Evolutionary conservation across 2,113 vertebrate species (phyloP).

Genomic region (Lepidothrix coronata): DNA sequence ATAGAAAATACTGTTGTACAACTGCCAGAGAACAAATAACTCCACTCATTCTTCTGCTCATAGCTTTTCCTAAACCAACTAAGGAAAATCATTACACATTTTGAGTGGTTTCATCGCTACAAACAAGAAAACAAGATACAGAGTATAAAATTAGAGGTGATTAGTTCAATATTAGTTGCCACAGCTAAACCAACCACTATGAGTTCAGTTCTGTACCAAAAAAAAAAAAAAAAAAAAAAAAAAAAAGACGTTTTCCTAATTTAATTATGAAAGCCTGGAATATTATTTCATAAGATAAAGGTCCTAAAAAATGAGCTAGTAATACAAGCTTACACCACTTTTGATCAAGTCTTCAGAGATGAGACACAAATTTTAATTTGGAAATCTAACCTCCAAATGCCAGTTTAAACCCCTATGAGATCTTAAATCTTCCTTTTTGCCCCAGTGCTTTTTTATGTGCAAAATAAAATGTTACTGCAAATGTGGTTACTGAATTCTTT

Average conservation of each 20-base stretch:
- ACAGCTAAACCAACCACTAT: background rate
- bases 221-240: background rate
- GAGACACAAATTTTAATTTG: background rate
- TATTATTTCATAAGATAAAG: background rate
- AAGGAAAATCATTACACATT: background rate
- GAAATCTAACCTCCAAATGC: background rate
- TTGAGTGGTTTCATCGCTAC: background rate
- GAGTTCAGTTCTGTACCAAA: background rate
- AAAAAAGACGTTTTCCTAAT: background rate
- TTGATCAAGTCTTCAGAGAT: background rate
- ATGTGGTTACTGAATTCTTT: background rate
- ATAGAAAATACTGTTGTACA: background rate
- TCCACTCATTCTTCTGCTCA: background rate
- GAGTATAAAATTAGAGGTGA: background rate
- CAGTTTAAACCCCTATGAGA: background rate
- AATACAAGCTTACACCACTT: background rate
- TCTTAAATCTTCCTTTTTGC: background rate
- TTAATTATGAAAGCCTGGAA: background rate
- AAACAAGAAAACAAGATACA: background rate
- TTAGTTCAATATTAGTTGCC: background rate
- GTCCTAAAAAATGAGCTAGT: background rate
- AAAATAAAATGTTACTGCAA: constrained; percentile 6
- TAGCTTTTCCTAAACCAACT: background rate
- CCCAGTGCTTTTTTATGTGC: background rate
- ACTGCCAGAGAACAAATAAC: background rate